Evolutionary conservation across 2,888 invertebrate genomes (phyloP), one percentile per base, ranked within the genome.

Genomic region (Sthenelais limicola): DNA sequence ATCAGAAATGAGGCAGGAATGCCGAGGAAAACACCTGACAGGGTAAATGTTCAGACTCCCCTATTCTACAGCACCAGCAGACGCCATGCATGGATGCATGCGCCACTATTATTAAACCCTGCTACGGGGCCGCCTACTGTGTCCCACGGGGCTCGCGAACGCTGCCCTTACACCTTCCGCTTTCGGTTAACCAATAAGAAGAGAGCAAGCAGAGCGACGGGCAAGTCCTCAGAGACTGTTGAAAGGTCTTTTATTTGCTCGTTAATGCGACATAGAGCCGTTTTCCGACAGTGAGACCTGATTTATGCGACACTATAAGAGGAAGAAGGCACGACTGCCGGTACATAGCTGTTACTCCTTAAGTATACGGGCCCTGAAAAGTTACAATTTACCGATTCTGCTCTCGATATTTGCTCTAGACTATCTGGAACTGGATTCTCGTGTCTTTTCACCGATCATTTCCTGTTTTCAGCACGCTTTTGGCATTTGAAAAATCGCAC

Each of bases 311-410:
- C 38, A n/a, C n/a, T n/a, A n/a, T n/a, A n/a, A n/a, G n/a, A n/a
- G n/a, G n/a, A n/a, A n/a, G n/a, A n/a, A 32, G 30, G 33, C 56
- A n/a, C 9, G 62, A 62, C 62, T 62, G 35, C 62, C 62, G 62
- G 38, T 62, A n/a, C n/a, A n/a, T n/a, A n/a, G n/a, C n/a, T n/a
- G n/a, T n/a, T n/a, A n/a, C n/a, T n/a, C n/a, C n/a, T n/a, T n/a
- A n/a, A n/a, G n/a, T n/a, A n/a, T n/a, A n/a, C n/a, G n/a, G n/a
- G n/a, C n/a, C n/a, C n/a, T n/a, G n/a, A n/a, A n/a, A n/a, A n/a
- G n/a, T n/a, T n/a, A n/a, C n/a, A n/a, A n/a, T n/a, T n/a, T n/a
- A n/a, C n/a, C n/a, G n/a, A n/a, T n/a, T n/a, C n/a, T n/a, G n/a
- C n/a, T n/a, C n/a, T n/a, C n/a, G n/a, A n/a, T n/a, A n/a, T n/a